Evolutionary conservation across 2,888 invertebrate genomes (phyloP), one percentile per base, ranked within the genome.

Genomic region (Nomada flava): DNA sequence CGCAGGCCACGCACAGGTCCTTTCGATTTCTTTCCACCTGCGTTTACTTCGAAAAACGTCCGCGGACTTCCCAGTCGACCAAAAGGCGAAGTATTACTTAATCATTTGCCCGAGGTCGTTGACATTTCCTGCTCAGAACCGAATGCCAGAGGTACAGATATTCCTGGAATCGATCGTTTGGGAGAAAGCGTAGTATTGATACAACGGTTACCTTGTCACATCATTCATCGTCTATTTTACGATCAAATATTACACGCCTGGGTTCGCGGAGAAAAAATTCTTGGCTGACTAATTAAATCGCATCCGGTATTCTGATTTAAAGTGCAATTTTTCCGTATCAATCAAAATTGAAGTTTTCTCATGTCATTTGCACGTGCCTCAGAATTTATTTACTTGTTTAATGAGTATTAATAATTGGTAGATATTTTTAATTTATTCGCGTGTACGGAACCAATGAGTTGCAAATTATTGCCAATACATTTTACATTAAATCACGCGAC

Each of bases 1-100:
- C 69, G 69, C 67, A 23, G 60, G 26, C 70, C 74, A 72, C 65
- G 76, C 59, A 50, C 75, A 44, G 82, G 74, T 82, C 85, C 85
- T 85, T 85, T 85, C 82, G 79, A 85, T 85, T 85, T 84, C 85
- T 85, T 85, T 77, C 67, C 68, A 71, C 71, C 74, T 44, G 82
- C 60, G 72, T 36, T 60, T 47, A 44, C 57, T 50, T 60, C 26
- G 63, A 71, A 64, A 63, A 71, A 76, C 73, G 50, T 9, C 15
- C 50, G 15, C 55, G 50, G 63, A 26, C 50, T 52, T 67, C 62
- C 52, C 36, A n/a, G 42, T 18, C 53, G 42, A 50, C 11, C 53
- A 60, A 64, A 63, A 77, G 63, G 29, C 55, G 65, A 23, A 62
- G 81, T 75, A 81, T 82, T 81, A 68, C 81, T 71, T 68, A 70